Conservation (phyloP, 2,888 invertebrate species). For the Tiliacea aurago region DNA sequence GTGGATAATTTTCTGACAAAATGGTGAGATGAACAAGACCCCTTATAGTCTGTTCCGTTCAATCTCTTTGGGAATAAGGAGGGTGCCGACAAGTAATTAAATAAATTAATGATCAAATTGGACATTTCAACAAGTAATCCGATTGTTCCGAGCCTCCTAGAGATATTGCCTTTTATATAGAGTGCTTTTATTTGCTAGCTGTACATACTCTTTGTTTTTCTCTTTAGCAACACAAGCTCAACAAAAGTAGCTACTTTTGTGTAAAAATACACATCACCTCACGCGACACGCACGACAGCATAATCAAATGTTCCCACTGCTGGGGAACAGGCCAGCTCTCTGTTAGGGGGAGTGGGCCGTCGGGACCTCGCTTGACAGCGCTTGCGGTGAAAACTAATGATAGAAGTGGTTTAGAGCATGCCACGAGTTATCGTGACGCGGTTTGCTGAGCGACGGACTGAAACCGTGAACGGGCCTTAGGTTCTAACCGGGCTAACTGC, state of each 20-base stretch:
- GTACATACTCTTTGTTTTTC: not conserved
- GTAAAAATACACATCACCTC: no score
- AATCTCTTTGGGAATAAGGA: slow-evolving; percentile 11
- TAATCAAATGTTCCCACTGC: no score
- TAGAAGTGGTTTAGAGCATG: not conserved
- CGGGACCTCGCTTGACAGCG: not conserved
- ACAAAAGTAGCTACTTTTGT: not conserved
- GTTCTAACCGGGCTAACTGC: no score
- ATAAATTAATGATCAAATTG: slow-evolving; percentile 55
- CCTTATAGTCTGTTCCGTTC: not conserved
- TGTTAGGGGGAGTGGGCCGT: no score
- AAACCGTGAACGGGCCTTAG: not conserved
- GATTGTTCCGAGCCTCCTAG: slow-evolving; percentile 11
- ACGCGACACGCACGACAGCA: no score
- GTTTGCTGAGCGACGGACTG: no score
- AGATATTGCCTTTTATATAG: slow-evolving; percentile 7
- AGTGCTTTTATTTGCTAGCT: not conserved
- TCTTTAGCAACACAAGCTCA: not conserved
- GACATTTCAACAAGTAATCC: slow-evolving; percentile 40
- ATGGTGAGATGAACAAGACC: slow-evolving; percentile 25
- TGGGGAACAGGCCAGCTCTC: no score
- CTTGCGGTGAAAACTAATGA: not conserved
- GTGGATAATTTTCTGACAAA: not conserved
- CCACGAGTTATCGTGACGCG: not conserved
- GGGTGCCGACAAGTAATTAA: slow-evolving; percentile 44